A percentile compares a stretch with the other conserved stretches of the same genome.
phyloP scores from a whole-genome alignment of 2,113 vertebrate genomes.

The Aphyosemion australe region DNA sequence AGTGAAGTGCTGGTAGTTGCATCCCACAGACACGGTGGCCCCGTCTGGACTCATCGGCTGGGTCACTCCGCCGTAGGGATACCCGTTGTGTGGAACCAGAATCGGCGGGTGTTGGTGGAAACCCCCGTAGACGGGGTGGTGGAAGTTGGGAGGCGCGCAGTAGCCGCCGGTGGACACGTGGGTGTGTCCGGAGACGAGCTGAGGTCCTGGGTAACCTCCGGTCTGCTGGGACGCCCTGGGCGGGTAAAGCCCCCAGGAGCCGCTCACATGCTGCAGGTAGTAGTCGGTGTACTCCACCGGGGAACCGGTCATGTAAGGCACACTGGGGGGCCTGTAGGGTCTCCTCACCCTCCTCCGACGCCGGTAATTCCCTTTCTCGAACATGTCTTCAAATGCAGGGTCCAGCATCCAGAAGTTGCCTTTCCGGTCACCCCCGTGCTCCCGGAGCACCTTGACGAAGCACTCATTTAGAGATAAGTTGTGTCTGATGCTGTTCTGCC shows the following conservation, averaged over 20 bases:
- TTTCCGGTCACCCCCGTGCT: constrained; percentile 57
- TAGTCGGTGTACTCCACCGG: constrained; percentile 55
- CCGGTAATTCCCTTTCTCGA: constrained; percentile 80
- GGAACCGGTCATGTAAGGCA: constrained; percentile 45
- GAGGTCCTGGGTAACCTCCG: constrained; percentile 26
- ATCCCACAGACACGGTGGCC: constrained; percentile 46
- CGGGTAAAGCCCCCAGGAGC: constrained; percentile 60
- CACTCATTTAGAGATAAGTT: constrained; percentile 86
- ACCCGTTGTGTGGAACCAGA: constrained; percentile 63
- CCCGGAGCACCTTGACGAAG: constrained; percentile 80
- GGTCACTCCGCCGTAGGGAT: constrained; percentile 57
- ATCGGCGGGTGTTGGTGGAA: constrained; percentile 64
- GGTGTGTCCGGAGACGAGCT: constrained; percentile 36
- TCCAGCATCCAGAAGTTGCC: constrained; percentile 83
- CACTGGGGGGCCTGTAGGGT: constrained; percentile 34
- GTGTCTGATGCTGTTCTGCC: constrained; percentile 87
- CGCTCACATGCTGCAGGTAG: constrained; percentile 57
- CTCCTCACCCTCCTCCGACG: constrained; percentile 73
- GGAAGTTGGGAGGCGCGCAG: constrained; percentile 46
- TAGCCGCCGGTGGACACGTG: constrained; percentile 64
- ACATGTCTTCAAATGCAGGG: constrained; percentile 80
- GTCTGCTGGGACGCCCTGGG: constrained; percentile 29
- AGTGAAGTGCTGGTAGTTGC: constrained; percentile 58
- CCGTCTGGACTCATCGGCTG: constrained; percentile 69
- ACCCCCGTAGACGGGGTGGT: constrained; percentile 56